phyloP scores from a whole-genome alignment of 2,113 vertebrate genomes.

The Diadophis punctatus region DNA sequence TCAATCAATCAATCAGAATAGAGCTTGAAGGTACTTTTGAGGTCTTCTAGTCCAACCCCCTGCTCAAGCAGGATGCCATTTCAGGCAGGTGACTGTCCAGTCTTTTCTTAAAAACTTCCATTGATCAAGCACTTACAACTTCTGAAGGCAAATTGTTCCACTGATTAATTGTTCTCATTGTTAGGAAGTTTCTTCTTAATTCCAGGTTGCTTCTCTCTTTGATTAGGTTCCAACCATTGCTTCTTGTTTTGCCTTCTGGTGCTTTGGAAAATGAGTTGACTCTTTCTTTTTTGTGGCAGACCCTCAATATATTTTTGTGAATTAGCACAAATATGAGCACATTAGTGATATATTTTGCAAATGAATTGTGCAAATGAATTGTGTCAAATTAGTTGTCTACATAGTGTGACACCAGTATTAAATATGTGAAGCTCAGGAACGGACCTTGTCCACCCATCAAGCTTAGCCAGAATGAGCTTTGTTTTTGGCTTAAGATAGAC shows the following conservation, averaged over 20 bases:
- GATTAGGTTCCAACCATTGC: neutral
- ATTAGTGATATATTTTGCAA: neutral
- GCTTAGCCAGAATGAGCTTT: neutral
- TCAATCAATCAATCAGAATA: neutral
- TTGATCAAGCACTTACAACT: neutral
- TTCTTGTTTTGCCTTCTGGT: neutral
- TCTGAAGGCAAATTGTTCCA: neutral
- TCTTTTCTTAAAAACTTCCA: no score
- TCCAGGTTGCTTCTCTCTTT: neutral
- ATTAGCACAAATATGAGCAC: neutral
- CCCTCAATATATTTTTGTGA: neutral
- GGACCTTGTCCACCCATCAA: neutral
- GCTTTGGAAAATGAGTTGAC: neutral
- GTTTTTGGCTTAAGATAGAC: neutral
- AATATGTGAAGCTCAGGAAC: neutral
- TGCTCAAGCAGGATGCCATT: neutral
- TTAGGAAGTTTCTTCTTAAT: neutral
- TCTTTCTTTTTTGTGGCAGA: neutral
- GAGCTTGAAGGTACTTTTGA: neutral
- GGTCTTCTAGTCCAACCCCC: neutral
- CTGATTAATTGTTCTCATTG: neutral
- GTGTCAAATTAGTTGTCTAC: neutral
- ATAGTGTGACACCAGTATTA: neutral
- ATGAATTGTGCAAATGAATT: neutral
- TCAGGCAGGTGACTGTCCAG: neutral